A percentile compares a stretch with the other conserved stretches of the same genome.
Evolutionary conservation across 2,113 vertebrate species (phyloP).

Genomic region (Pseudolaguvia tuberculata): DNA sequence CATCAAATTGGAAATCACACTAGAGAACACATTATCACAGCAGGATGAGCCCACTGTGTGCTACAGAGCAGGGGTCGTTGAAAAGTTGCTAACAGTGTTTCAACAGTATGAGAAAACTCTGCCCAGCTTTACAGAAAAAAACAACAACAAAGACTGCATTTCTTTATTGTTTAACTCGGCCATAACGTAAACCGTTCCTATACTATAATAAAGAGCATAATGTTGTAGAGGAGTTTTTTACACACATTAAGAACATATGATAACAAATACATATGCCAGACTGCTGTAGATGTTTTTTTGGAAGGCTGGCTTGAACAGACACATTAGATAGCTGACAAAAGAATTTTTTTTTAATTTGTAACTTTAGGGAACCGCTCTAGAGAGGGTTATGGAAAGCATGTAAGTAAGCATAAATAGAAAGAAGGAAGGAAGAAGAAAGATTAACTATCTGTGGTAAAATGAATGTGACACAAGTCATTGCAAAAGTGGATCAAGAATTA

Average conservation of each 20-base stretch:
- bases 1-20: constrained; percentile 22
- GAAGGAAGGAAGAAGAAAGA: not conserved
- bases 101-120: not conserved
- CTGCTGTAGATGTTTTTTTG: not conserved
- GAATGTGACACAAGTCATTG: too few relatives aligned
- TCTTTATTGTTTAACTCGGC: not conserved
- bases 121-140: not conserved
- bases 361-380: too few relatives aligned
- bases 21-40: constrained; percentile 26
- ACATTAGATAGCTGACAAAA: too few relatives aligned
- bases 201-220: not conserved
- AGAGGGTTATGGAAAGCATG: not conserved
- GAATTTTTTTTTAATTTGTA: too few relatives aligned
- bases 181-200: not conserved
- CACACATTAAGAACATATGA: not conserved
- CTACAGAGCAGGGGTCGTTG: constrained; percentile 6
- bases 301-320: not conserved
- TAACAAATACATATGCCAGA: not conserved
- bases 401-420: not conserved
- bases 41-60: not conserved
- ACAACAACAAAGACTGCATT: not conserved
- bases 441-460: too few relatives aligned
- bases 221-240: not conserved
- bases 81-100: not conserved
- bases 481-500: too few relatives aligned